A percentile compares a stretch with the other conserved stretches of the same genome.
Conservation (phyloP, 2,113 vertebrate species). For the Colinus virginianus region DNA sequence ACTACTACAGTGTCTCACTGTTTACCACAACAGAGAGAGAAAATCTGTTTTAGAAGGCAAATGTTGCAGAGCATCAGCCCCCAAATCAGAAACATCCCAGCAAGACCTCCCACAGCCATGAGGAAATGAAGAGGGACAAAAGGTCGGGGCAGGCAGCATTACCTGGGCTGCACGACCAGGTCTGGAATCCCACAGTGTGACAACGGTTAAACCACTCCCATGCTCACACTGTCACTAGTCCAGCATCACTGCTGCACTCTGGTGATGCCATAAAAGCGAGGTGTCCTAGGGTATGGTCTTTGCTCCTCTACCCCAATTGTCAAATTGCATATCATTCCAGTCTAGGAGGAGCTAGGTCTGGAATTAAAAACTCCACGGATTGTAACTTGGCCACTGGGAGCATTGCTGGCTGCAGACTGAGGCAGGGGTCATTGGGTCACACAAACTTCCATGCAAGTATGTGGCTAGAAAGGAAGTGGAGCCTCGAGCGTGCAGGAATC, state of each 20-base stretch:
- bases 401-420: not conserved
- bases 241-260: fast-evolving
- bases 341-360: not conserved
- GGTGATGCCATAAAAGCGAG: not conserved
- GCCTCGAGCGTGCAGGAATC: not conserved
- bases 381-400: not conserved
- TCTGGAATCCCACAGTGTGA: not conserved
- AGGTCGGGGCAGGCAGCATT: not conserved
- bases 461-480: not conserved
- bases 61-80: not conserved
- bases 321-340: not conserved
- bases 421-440: not conserved
- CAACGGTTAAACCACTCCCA: not conserved
- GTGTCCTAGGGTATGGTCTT: not conserved
- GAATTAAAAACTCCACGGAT: not conserved
- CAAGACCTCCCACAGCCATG: slow-evolving; percentile 29
- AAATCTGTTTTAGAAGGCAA: slow-evolving; percentile 31
- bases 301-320: not conserved
- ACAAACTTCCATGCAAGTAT: not conserved
- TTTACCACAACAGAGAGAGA: slow-evolving; percentile 43
- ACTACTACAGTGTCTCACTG: slow-evolving; percentile 12
- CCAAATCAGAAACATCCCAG: slow-evolving; percentile 37
- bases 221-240: not conserved
- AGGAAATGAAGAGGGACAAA: not conserved
- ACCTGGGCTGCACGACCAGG: not conserved